Evolutionary conservation across 2,888 invertebrate genomes (phyloP).

Genomic region (Invenusta paracnida): DNA sequence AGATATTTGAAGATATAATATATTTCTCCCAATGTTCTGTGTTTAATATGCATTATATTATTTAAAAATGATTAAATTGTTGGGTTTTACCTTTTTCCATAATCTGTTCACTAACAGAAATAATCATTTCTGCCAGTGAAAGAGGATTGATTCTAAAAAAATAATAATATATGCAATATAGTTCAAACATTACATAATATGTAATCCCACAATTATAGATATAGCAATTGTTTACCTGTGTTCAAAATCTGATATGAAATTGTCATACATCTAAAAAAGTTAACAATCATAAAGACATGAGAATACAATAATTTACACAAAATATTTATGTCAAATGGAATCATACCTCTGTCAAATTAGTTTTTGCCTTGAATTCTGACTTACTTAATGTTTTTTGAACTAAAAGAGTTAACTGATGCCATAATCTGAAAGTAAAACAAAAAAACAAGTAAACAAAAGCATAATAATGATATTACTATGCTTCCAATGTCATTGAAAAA

Average conservation of each 20-base stretch:
- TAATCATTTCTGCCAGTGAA: constrained; percentile 77
- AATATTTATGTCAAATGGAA: constrained; percentile 66
- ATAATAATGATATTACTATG: too few species aligned
- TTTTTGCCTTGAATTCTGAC: constrained; percentile 72
- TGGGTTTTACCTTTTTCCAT: constrained; percentile 46
- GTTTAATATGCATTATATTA: too few species aligned
- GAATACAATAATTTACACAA: background rate
- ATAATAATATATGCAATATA: too few species aligned
- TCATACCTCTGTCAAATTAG: constrained; percentile 60
- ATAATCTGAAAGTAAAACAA: constrained; percentile 66
- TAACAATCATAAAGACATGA: background rate
- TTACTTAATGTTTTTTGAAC: constrained; percentile 74
- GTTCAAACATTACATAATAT: too few species aligned
- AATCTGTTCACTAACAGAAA: constrained; percentile 55
- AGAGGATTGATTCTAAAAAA: constrained; percentile 78
- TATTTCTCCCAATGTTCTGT: too few species aligned
- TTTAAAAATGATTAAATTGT: too few species aligned
- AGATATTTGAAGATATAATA: too few species aligned
- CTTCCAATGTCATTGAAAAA: too few species aligned
- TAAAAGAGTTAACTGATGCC: constrained; percentile 89
- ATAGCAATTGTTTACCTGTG: too few species aligned
- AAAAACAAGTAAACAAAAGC: background rate
- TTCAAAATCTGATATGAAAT: constrained; percentile 86
- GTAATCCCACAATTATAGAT: too few species aligned
- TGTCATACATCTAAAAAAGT: constrained; percentile 69